Evolutionary conservation across 1,140 invertebrate species (phyloP), one percentile per base, ranked within the genome.

Genomic region (Diachasma alloeum): DNA sequence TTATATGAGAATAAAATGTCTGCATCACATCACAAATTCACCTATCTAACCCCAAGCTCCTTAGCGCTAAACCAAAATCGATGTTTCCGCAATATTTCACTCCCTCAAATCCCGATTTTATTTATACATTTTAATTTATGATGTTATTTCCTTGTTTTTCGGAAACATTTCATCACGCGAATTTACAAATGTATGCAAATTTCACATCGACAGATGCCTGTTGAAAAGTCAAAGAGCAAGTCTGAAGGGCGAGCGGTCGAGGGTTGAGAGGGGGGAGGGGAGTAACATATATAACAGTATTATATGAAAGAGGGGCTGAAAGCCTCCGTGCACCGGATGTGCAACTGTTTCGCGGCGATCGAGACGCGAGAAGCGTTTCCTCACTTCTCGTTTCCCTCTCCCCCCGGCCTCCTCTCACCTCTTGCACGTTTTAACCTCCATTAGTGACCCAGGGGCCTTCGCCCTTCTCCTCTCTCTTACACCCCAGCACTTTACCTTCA

Each of bases 361-460:
- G 71, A 72, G 67, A 70, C 67, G 31, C 48, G 67, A 75, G 69
- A 76, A 74, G 56, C 56, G 68, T 78, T 78, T 78, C 72, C 46
- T 73, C 26, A 36, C 67, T 63, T 63, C 24, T 63, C 10, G 48
- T 53, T 53, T 53, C 9, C 5, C 48, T 53, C 31, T 31, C 6
- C 6, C 6, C 31, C 31, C 6, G n/a, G n/a, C n/a, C 31, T 6
- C 31, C 42, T 11, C 59, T 36, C 70, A 76, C 81, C 68, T 76
- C 80, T 82, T 83, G 77, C 70, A 77, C 84, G 83, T 88, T 87
- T 89, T 87, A 87, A 88, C 85, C 86, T 82, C 87, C 85, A 88
- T 88, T 87, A 87, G 87, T 86, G 85, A 85, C 76, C 82, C 80
- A 76, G 67, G 63, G 10, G 19, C 70, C 19, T 53, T 42, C 37